Conservation (phyloP, 2,797 vertebrate species). For the Falco novaeseelandiae region DNA sequence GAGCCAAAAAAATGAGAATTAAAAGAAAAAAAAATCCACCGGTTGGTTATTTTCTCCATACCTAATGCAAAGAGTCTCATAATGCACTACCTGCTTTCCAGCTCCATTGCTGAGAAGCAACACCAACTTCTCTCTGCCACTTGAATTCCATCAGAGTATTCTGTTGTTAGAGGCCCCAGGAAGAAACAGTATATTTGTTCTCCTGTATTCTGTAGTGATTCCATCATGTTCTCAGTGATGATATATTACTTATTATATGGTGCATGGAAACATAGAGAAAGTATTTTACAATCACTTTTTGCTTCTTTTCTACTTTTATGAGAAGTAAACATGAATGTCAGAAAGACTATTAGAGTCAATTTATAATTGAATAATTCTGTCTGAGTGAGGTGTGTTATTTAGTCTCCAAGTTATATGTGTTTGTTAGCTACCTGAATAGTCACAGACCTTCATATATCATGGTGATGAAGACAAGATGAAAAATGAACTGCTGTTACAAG, state of each 20-base stretch:
- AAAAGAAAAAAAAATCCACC: background rate
- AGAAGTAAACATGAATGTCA: background rate
- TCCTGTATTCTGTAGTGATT: background rate
- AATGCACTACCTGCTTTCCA: background rate
- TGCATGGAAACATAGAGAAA: background rate
- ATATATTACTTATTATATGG: background rate
- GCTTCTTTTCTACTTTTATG: background rate
- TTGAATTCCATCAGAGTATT: fast-evolving
- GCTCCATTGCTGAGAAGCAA: background rate
- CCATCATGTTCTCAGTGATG: background rate
- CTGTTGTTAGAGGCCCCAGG: background rate
- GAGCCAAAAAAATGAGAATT: background rate
- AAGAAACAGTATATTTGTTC: background rate
- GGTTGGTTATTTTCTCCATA: background rate
- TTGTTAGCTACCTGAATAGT: background rate
- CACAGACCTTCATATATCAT: background rate
- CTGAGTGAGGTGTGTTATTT: background rate
- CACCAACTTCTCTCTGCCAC: background rate
- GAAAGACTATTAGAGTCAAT: background rate
- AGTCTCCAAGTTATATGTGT: background rate
- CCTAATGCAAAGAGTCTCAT: fast-evolving
- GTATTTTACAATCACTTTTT: background rate
- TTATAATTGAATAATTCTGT: background rate
- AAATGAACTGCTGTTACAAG: background rate
- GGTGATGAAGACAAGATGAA: background rate